phyloP scores from a whole-genome alignment of 2,113 vertebrate species.

The Psilopsiagon aymara region DNA sequence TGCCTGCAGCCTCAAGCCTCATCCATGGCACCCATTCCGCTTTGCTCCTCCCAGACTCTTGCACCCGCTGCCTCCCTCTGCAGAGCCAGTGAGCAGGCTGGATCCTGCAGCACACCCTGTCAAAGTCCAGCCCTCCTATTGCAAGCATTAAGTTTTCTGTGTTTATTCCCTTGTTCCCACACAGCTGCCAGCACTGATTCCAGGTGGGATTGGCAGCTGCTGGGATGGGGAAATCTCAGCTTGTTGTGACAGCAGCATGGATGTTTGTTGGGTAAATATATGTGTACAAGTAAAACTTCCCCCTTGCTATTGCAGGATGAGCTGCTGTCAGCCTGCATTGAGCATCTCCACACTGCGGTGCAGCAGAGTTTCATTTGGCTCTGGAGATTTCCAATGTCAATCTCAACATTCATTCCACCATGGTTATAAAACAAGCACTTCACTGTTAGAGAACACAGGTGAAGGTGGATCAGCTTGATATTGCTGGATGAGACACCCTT shows the following conservation, averaged over 20 bases:
- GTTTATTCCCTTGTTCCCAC: neutral
- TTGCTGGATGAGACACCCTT: neutral
- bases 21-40: accelerated
- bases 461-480: neutral
- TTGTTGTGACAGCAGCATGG: neutral
- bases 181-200: neutral
- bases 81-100: neutral
- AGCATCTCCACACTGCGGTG: accelerated
- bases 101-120: neutral
- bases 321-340: accelerated
- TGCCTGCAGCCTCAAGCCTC: accelerated
- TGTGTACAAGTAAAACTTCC: neutral
- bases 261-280: neutral
- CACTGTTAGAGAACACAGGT: neutral
- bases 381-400: neutral
- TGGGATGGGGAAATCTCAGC: neutral
- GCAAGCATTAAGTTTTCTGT: neutral
- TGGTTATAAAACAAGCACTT: neutral
- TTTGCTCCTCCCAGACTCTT: accelerated
- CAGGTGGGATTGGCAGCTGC: neutral
- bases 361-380: neutral
- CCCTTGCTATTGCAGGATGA: neutral
- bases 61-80: neutral
- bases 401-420: neutral
- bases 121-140: neutral